Evolutionary conservation across 2,113 vertebrate genomes (phyloP), one percentile per base, ranked within the genome.

Genomic region (Microcebus lehilahytsara): DNA sequence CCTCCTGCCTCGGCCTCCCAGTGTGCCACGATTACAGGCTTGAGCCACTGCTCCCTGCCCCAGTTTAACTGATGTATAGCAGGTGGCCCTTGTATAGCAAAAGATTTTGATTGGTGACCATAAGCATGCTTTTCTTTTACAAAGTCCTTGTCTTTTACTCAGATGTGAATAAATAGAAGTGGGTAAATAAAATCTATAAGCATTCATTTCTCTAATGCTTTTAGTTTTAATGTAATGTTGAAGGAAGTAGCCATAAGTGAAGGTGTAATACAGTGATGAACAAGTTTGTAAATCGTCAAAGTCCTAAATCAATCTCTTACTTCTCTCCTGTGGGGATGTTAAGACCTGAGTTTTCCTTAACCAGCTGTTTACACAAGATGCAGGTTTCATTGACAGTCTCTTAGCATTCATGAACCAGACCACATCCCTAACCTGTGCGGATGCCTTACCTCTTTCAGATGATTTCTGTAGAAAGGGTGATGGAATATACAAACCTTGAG

Each of bases 381-480:
- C 84, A 11, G 0, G 0, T 37, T 58, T 88, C 49, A 42, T 60
- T n/a, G 9, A 32, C 11, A 8, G 4, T 32, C 51, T 49, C 25
- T 30, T 14, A 20, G 10, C 22, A 5, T 34, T 23, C 37, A 0
- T 17, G 20, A 60, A 27, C 4, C 5, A 66, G 9, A 20, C 2
- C 46, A 11, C 0, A 0, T 27, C n/a, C 23, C 27, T 94, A 56
- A 94, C 77, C 56, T 0, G 0, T 10, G 16, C 34, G 79, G 37
- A 1, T 56, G 51, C 37, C 42, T 2, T 56, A 6, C 92, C 13
- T 98, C 58, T 93, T 97, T 71, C 95, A 99, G 99, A 99, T 99
- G 99, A 99, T 99, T 58, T 99, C 99, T 2, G 99, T 99, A 74
- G 99, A 99, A 98, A 98, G 99, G 97, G 99, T 99, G 89, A 98